Evolutionary conservation across 2,888 invertebrate species (phyloP).

Genomic region (Microlaimidae sp.): DNA sequence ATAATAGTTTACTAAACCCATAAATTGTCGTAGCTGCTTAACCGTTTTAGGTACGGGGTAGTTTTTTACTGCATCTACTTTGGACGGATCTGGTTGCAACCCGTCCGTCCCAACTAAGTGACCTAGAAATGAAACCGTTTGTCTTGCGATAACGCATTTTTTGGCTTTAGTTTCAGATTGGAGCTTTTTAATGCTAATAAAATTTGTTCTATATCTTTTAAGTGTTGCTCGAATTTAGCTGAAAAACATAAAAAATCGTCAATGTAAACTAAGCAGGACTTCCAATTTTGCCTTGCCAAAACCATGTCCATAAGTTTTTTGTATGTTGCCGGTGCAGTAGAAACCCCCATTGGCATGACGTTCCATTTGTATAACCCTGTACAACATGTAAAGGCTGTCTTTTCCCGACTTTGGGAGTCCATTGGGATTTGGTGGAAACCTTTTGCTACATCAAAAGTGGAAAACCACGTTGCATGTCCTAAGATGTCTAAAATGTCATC

Average conservation of each 20-base stretch:
- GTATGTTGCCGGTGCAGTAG: conserved; percentile 23
- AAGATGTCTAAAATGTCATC: conserved; percentile 17
- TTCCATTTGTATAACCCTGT: conserved; percentile 21
- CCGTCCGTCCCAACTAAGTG: conserved; percentile 12
- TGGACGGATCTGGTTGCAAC: conserved; percentile 9
- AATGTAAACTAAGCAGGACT: conserved; percentile 18
- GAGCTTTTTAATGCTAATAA: conserved; percentile 11
- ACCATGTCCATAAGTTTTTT: conserved; percentile 20
- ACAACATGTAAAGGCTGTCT: conserved; percentile 21
- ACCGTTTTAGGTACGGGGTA: conserved; percentile 14
- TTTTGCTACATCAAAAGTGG: conserved; percentile 18
- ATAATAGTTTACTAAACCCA: conserved; percentile 21
- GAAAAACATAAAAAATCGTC: conserved; percentile 22
- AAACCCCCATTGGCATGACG: conserved; percentile 24
- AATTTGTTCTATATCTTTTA: conserved; percentile 13
- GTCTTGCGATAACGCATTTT: conserved; percentile 13
- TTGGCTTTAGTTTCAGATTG: conserved; percentile 12
- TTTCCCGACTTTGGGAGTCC: conserved; percentile 15
- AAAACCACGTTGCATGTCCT: conserved; percentile 15
- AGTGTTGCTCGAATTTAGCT: conserved; percentile 15
- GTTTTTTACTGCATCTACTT: conserved; percentile 12
- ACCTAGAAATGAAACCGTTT: conserved; percentile 16
- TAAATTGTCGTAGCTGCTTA: conserved; percentile 16
- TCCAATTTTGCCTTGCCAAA: conserved; percentile 13
- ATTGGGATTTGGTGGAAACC: conserved; percentile 23